Percentiles rank a stretch among this genome's conserved stretches.
phyloP scores from a whole-genome alignment of 2,113 vertebrate genomes.

The Otolemur garnettii region DNA sequence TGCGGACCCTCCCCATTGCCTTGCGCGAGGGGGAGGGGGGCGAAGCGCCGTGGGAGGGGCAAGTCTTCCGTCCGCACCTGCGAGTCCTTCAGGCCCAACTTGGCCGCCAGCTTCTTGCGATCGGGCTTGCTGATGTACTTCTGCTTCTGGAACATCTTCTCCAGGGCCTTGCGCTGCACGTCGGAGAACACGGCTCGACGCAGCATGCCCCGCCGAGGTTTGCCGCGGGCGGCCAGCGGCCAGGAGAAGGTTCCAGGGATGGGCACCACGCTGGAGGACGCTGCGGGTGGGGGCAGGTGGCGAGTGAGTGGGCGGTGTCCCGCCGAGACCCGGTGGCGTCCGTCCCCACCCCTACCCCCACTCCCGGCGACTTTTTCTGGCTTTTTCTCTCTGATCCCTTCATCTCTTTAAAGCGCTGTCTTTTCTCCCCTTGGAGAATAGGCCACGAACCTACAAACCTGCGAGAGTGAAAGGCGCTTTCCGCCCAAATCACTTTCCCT shows the following conservation, averaged over 20 bases:
- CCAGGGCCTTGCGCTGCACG: conserved; percentile 96
- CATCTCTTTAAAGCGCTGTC: conserved; percentile 46
- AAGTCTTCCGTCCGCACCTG: conserved; percentile 88
- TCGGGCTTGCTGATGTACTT: conserved; percentile 99
- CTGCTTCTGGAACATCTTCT: conserved; percentile 99
- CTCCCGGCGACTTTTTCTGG: fast-evolving
- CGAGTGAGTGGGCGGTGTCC: background rate
- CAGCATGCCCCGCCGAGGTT: conserved; percentile 97
- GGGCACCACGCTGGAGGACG: conserved; percentile 93
- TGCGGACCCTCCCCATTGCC: background rate
- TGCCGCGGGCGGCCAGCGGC: conserved; percentile 94
- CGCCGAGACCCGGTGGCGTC: fast-evolving
- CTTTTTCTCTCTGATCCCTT: background rate
- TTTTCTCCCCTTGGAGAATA: conserved; percentile 56
- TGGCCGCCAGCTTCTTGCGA: conserved; percentile 95
- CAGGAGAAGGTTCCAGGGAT: conserved; percentile 98
- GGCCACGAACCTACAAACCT: conserved; percentile 76
- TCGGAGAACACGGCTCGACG: conserved; percentile 97
- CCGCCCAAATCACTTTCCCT: conserved; percentile 78
- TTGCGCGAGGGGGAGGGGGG: fast-evolving
- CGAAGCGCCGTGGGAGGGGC: no score
- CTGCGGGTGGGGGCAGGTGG: conserved; percentile 78
- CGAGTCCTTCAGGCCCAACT: conserved; percentile 97
- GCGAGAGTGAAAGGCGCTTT: conserved; percentile 76
- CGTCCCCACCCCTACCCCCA: background rate